Evolutionary conservation across 2,797 vertebrate genomes (phyloP).

Genomic region (Eidolon dupreanum): DNA sequence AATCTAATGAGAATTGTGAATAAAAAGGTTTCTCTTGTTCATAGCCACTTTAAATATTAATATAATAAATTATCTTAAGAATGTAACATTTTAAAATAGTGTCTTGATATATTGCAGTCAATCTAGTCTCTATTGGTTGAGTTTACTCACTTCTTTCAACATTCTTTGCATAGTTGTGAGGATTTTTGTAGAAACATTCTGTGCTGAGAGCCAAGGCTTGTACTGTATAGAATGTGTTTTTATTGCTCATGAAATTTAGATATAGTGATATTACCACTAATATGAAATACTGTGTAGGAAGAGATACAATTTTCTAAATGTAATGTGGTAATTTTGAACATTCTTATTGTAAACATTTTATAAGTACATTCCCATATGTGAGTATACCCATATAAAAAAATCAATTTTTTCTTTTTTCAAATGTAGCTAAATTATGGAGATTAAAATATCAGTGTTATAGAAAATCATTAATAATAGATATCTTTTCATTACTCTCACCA

Average conservation of each 20-base stretch:
- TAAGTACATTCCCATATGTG: neutral
- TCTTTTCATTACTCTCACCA: constrained; percentile 61
- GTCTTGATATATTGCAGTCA: neutral
- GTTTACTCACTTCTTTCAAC: neutral
- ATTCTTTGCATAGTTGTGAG: neutral
- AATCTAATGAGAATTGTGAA: neutral
- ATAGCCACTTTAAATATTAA: neutral
- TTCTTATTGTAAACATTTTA: constrained; percentile 52
- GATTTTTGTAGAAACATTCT: neutral
- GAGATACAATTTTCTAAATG: constrained; percentile 35
- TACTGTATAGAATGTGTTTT: constrained; percentile 20
- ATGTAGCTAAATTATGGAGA: constrained; percentile 62
- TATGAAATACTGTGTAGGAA: constrained; percentile 24
- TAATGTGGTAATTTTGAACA: constrained; percentile 3
- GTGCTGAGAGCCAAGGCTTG: neutral
- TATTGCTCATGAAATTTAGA: constrained; percentile 47
- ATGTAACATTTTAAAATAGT: neutral
- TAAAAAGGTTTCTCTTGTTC: constrained; percentile 5
- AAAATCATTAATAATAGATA: constrained; percentile 77
- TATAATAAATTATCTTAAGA: constrained; percentile 8
- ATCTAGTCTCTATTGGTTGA: neutral
- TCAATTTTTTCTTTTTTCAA: constrained; percentile 62
- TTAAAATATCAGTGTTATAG: constrained; percentile 67
- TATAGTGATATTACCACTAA: neutral
- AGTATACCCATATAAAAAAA: constrained; percentile 25